phyloP scores from a whole-genome alignment of 2,113 vertebrate genomes.

The Caranx melampygus region DNA sequence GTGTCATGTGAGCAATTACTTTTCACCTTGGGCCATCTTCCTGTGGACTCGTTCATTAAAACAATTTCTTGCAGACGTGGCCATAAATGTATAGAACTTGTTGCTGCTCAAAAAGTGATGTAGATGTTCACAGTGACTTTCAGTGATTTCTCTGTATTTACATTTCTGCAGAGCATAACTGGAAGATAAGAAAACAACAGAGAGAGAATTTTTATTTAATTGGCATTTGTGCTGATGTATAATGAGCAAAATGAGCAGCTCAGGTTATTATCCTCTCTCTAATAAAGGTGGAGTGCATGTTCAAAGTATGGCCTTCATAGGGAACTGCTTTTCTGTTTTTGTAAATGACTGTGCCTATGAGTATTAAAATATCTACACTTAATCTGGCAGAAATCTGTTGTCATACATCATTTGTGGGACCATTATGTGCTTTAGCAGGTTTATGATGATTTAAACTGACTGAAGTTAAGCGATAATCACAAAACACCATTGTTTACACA shows the following conservation, averaged over 20 bases:
- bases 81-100: slow-evolving; percentile 4
- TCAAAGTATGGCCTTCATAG: not conserved
- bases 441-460: no score
- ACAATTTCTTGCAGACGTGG: slow-evolving; percentile 36
- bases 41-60: slow-evolving; percentile 9
- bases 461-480: no score
- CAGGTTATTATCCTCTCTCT: not conserved
- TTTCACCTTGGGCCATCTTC: slow-evolving; percentile 42
- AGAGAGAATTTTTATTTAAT: not conserved
- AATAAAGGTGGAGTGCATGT: not conserved
- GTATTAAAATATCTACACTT: not conserved
- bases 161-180: not conserved
- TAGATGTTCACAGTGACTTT: slow-evolving; percentile 31
- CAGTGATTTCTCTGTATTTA: not conserved
- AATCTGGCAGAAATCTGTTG: not conserved
- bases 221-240: not conserved
- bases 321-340: not conserved
- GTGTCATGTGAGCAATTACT: slow-evolving; percentile 42
- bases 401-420: no score
- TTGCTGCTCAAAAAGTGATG: not conserved
- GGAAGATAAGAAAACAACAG: not conserved
- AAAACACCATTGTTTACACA: no score
- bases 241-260: not conserved
- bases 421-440: no score
- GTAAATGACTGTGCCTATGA: not conserved